Conservation (phyloP, 1,140 invertebrate genomes). For the Meloidogyne chitwoodi region DNA sequence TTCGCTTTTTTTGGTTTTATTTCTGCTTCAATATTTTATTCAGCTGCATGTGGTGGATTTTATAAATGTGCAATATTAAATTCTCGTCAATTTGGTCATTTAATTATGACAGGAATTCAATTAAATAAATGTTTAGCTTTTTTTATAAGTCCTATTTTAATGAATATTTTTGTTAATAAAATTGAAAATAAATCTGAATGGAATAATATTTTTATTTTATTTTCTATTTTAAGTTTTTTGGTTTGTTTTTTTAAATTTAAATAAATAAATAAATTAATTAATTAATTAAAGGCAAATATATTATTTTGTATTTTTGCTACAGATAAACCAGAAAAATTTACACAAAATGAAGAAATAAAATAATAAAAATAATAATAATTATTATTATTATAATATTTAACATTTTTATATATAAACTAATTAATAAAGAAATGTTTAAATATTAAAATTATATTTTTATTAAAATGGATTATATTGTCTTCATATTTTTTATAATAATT, state of each 20-base stretch:
- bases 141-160: conserved; percentile 37
- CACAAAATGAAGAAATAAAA: conserved; percentile 5
- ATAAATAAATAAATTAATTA: neutral
- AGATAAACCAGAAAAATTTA: conserved; percentile 31
- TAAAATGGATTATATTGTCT: too few species aligned
- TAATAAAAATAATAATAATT: neutral
- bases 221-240: conserved; percentile 26
- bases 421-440: too few species aligned
- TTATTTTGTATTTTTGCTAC: conserved; percentile 35
- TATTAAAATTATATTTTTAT: too few species aligned
- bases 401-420: too few species aligned
- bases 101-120: conserved; percentile 37
- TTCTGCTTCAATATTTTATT: conserved; percentile 26
- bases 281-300: conserved; percentile 23
- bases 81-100: conserved; percentile 42
- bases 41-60: conserved; percentile 37
- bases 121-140: conserved; percentile 46
- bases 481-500: too few species aligned
- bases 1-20: conserved; percentile 22
- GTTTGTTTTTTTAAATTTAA: conserved; percentile 11
- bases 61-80: conserved; percentile 41
- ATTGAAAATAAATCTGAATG: conserved; percentile 35
- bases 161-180: conserved; percentile 40
- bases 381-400: too few species aligned
- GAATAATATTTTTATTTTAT: conserved; percentile 37